Evolutionary conservation across 37 sponge, comb jelly and placozoan genomes (phyloP), one percentile per base, ranked within the genome.

Genomic region (Haliclona indistincta): DNA sequence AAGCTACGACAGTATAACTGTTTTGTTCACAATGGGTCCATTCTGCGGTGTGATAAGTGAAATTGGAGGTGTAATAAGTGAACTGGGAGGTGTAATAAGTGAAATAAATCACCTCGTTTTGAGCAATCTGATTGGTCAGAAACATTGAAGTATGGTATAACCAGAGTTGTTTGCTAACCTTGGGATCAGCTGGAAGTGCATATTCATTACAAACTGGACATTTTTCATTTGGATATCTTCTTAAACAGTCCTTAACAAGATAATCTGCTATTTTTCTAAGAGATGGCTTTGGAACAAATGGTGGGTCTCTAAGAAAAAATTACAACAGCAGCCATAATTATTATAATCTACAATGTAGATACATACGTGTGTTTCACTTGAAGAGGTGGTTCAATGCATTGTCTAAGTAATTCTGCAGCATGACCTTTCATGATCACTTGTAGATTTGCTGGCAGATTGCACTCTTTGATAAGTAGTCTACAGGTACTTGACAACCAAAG

Each of bases 361-460:
- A 60, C 77, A 52, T 64, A 88, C 86, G 68, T 76, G 39, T 86
- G 79, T 70, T 90, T 93, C 35, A 30, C 68, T 41, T 72, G 61
- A 25, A 86, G 68, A 33, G 97, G 97, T 37, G 94, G 88, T 70
- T 88, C 76, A 0, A 93, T 76, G 81, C 97, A 93, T 47, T 75
- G 66, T 33, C 97, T 83, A 28, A 85, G 67, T 1, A 90, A 30
- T 56, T 97, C 97, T 17, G 64, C 67, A 19, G 81, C 60, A 40
- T 88, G 86, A 10, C 91, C 91, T 19, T 17, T 69, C 68, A 90
- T 76, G 61, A 85, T 78, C n/a, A 53, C 51, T 23, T 71, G 33
- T 23, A 97, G 25, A 42, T 90, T 82, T 4, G 45, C 19, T 11
- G 97, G 97, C 36, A 97, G 61, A 65, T 93, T 97, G 41, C 91